These are phyloP conservation scores for Cynodonichthys magdalenae DNA, from an alignment of 2,797 vertebrate species.

Conservation along the genomic window DNA sequence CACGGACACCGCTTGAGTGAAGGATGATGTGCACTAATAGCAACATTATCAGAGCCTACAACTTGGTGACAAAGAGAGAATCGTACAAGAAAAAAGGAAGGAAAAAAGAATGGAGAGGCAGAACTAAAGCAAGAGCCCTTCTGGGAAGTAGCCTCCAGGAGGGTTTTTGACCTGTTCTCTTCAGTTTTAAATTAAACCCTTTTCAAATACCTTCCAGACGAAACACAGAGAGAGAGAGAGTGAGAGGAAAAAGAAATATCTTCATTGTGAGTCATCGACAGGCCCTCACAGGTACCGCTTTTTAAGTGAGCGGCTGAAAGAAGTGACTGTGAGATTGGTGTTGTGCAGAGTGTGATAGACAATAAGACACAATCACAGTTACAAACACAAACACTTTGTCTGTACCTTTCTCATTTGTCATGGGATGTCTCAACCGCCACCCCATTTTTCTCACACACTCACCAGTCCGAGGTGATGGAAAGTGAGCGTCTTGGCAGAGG, in stretches of 20 bases:
- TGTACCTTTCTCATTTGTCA: conserved; percentile 45
- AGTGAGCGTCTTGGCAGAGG: conserved; percentile 55
- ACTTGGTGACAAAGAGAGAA: conserved; percentile 49
- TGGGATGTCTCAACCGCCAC: conserved; percentile 43
- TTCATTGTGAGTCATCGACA: conserved; percentile 46
- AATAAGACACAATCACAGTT: conserved; percentile 16
- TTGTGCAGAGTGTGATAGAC: conserved; percentile 26
- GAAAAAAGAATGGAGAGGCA: conserved; percentile 7
- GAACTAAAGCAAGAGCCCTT: conserved; percentile 23
- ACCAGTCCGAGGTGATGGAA: conserved; percentile 63
- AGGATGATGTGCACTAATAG: conserved; percentile 63
- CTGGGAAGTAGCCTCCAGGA: conserved; percentile 38
- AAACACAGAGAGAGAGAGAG: not conserved
- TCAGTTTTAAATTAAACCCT: conserved; percentile 45
- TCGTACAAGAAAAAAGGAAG: conserved; percentile 5
- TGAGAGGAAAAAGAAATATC: conserved; percentile 32
- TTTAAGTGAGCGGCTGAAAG: conserved; percentile 23
- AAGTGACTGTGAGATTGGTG: conserved; percentile 32
- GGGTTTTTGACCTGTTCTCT: conserved; percentile 36
- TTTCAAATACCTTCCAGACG: conserved; percentile 21
- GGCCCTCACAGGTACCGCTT: conserved; percentile 49
- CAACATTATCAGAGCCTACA: conserved; percentile 45
- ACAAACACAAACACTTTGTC: conserved; percentile 32
- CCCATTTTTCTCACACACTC: conserved; percentile 19
- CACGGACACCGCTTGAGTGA: conserved; percentile 49